A percentile compares a stretch with the other conserved stretches of the same genome.
These are phyloP conservation scores for Typhlomys cinereus DNA, from an alignment of 2,113 vertebrate genomes.

Conservation along the genomic window DNA sequence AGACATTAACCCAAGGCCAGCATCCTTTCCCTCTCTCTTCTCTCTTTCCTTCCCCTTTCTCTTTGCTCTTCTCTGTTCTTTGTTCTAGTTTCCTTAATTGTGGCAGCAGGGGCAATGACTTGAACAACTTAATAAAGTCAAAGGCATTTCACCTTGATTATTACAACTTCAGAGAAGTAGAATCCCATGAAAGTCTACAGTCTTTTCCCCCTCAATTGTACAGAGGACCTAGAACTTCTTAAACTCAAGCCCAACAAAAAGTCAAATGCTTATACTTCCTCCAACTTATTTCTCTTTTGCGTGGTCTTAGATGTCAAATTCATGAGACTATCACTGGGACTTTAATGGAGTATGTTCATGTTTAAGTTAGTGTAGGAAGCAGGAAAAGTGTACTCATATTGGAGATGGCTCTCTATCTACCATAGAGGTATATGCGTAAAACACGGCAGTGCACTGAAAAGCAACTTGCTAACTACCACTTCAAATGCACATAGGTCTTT, in stretches of 20 bases:
- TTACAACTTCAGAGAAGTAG: background rate
- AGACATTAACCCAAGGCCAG: too few species aligned
- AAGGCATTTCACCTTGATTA: background rate
- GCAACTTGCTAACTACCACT: conserved; percentile 3
- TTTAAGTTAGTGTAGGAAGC: background rate
- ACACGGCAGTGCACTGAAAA: background rate
- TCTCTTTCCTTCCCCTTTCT: background rate
- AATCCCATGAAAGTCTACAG: background rate
- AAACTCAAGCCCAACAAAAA: conserved; percentile 43
- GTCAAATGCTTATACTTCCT: conserved; percentile 13
- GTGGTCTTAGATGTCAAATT: conserved; percentile 25
- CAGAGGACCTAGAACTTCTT: background rate
- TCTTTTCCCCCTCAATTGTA: background rate
- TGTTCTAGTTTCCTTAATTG: background rate
- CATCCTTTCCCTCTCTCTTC: background rate
- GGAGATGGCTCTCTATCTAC: conserved; percentile 25
- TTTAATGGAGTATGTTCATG: conserved; percentile 48
- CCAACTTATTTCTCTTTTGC: conserved; percentile 36
- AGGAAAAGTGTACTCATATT: background rate
- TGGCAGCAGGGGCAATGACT: background rate
- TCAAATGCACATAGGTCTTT: background rate
- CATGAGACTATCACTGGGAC: conserved; percentile 10
- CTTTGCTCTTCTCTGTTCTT: background rate
- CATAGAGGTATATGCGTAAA: conserved; percentile 37
- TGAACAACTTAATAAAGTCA: background rate